Base-by-base conservation (phyloP, 2,797 vertebrate genomes). In the Miichthys miiuy region DNA sequence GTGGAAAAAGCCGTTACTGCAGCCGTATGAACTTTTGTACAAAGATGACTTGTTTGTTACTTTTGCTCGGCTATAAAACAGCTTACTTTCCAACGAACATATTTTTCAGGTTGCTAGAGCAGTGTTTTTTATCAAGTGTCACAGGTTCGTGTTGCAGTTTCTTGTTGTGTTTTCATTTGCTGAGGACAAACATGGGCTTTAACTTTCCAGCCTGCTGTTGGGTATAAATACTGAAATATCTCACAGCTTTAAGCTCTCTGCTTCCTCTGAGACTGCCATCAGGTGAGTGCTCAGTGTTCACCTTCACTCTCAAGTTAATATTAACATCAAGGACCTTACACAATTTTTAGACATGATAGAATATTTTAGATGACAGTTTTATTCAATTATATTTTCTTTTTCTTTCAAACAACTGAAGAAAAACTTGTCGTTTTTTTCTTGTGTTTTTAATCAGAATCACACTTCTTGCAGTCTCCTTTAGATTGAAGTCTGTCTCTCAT, bases 191-290 rank as follows among this genome's bases (percentile, higher is more conserved):
- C 48, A 76, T 21, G 52, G n/a, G n/a, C 70, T 68, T 41, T 17
- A 47, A n/a, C 41, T 52, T 20, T 47, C 25, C 58, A 9, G 47
- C 72, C 76, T 81, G 18, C 60, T 58, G 44, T 68, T 38, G 9
- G n/a, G 58, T 90, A 90, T 91, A 91, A 83, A 91, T 82, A 77
- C 63, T 56, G 70, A 57, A 23, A 54, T 68, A n/a, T 69, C 3
- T 73, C 12, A 0, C 23, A 30, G 70, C 51, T 21, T 64, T 41
- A 16, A n/a, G 54, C 47, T 38, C 23, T 11, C 27, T 20, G 52
- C 38, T 13, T 72, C 57, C 47, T 75, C 27, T 61, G 8, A 72
- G 63, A 60, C 67, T 21, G 47, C 25, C 10, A 2, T 41, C 80
- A 87, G 85, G 88, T 91, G 75, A 88, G 86, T 84, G 21, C 9